Conservation (phyloP, 2,113 vertebrate species). For the Pomatostomus ruficeps region DNA sequence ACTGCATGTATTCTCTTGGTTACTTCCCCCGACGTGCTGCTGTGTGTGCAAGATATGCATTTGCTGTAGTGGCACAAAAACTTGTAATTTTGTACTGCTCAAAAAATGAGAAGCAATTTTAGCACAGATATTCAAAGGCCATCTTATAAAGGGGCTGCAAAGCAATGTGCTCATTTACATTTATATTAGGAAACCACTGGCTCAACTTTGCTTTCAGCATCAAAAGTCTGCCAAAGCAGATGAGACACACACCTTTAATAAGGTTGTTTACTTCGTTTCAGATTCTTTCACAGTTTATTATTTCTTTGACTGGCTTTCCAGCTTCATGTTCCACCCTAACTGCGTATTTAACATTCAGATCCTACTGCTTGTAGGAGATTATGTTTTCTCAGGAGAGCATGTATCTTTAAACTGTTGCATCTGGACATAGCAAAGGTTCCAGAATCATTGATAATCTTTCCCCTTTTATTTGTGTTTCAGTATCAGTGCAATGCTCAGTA, state of each 20-base stretch:
- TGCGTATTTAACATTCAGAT: conserved; percentile 50
- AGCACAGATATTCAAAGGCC: neutral
- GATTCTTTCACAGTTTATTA: conserved; percentile 42
- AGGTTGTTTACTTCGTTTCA: conserved; percentile 29
- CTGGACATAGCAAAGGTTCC: neutral
- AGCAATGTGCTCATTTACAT: neutral
- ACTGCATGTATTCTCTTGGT: neutral
- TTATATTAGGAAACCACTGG: neutral
- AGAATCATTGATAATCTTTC: neutral
- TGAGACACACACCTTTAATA: neutral
- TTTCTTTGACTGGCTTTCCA: conserved; percentile 24
- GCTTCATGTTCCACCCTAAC: neutral
- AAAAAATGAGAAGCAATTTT: neutral
- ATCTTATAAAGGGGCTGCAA: neutral
- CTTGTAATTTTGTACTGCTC: neutral
- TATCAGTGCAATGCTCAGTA: neutral
- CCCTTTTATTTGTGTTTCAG: neutral
- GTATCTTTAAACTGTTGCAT: neutral
- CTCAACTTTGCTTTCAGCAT: neutral
- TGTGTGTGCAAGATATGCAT: neutral
- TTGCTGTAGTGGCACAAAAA: neutral
- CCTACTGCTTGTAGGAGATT: neutral
- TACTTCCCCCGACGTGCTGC: neutral
- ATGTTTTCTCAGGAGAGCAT: neutral
- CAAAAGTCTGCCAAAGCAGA: neutral